Percentiles rank a stretch among this genome's conserved stretches.
phyloP scores from a whole-genome alignment of 2,797 vertebrate species.

The Acropternis orthonyx region DNA sequence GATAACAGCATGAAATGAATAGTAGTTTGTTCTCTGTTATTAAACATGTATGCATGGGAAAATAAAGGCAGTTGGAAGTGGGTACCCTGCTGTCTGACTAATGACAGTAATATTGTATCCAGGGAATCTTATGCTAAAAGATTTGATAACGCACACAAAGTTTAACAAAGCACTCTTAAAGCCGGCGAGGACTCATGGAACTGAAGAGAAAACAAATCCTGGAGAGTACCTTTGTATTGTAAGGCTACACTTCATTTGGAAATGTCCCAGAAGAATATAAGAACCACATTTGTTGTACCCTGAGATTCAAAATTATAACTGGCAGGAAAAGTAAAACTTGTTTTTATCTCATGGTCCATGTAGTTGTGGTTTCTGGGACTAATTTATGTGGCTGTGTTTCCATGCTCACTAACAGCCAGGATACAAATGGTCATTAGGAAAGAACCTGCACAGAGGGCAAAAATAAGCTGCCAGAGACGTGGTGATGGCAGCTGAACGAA shows the following conservation, averaged over 20 bases:
- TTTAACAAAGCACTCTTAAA: not conserved
- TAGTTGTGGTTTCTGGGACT: not conserved
- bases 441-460: not conserved
- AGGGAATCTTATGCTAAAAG: not conserved
- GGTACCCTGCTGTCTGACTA: conserved; percentile 19
- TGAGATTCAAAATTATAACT: not conserved
- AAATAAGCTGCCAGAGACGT: not conserved
- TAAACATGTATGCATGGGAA: not conserved
- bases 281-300: not conserved
- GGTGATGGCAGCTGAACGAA: not conserved
- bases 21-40: conserved; percentile 6
- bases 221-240: not conserved
- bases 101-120: not conserved
- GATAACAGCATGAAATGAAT: not conserved
- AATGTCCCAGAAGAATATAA: not conserved
- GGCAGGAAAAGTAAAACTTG: not conserved
- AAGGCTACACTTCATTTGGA: not conserved
- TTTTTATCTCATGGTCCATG: not conserved
- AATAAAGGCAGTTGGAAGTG: conserved; percentile 16
- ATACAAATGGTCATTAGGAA: not conserved
- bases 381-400: not conserved
- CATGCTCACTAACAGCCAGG: not conserved
- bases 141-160: not conserved
- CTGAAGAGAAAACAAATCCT: not conserved
- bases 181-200: not conserved